Evolutionary conservation across 2,797 vertebrate genomes (phyloP).

Genomic region (Arnoldichthys spilopterus): DNA sequence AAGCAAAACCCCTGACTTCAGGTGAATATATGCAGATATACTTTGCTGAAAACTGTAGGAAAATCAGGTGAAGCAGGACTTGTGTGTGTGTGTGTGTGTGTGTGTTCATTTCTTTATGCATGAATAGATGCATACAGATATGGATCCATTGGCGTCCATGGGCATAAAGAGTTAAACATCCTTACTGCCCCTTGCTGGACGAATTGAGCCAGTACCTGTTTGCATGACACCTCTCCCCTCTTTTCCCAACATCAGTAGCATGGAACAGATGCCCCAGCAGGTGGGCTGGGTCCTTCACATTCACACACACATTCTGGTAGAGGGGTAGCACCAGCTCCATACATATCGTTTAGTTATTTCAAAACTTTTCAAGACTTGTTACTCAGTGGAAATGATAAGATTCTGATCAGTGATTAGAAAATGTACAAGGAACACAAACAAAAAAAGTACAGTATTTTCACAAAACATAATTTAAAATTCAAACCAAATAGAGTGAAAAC

Average conservation of each 20-base stretch:
- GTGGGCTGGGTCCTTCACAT: slow-evolving; percentile 13
- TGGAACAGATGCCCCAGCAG: slow-evolving; percentile 37
- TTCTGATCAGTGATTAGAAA: neutral
- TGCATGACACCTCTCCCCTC: slow-evolving; percentile 36
- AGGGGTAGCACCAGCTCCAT: slow-evolving; percentile 17
- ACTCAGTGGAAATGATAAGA: neutral
- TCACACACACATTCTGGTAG: slow-evolving; percentile 29
- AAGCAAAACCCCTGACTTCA: slow-evolving; percentile 2
- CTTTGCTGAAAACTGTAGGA: neutral
- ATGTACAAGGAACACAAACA: neutral
- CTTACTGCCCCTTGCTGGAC: slow-evolving; percentile 35
- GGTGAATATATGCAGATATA: neutral
- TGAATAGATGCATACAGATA: slow-evolving; percentile 26
- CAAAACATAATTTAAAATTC: too few species aligned
- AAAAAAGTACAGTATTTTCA: neutral
- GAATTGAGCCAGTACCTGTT: slow-evolving; percentile 3
- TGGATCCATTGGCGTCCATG: slow-evolving; percentile 17
- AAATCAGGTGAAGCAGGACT: neutral
- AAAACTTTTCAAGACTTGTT: neutral
- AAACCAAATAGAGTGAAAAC: neutral
- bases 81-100: slow-evolving; percentile 9
- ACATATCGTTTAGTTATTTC: neutral
- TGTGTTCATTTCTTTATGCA: slow-evolving; percentile 28
- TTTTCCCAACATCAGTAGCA: slow-evolving; percentile 43
- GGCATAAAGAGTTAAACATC: slow-evolving; percentile 15